A percentile compares a stretch with the other conserved stretches of the same genome.
phyloP scores from a whole-genome alignment of 2,113 vertebrate species.

The Pogonocichla stellata region DNA sequence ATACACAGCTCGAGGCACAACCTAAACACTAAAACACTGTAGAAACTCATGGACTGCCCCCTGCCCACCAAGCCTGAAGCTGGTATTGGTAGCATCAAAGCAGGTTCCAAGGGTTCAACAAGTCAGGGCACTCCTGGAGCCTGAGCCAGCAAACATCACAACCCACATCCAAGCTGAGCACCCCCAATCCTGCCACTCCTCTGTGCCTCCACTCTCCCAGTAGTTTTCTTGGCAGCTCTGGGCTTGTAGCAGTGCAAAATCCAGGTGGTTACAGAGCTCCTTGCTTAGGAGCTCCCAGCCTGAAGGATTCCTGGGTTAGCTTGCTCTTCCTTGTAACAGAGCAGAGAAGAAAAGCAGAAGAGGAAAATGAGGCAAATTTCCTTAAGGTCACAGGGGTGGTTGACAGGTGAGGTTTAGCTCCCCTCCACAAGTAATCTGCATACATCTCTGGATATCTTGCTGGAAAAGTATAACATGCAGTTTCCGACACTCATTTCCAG shows the following conservation, averaged over 20 bases:
- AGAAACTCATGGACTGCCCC: not conserved
- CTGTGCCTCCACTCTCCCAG: not conserved
- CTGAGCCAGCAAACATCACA: not conserved
- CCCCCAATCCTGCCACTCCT: not conserved
- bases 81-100: not conserved
- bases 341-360: not conserved
- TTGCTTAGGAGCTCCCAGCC: not conserved
- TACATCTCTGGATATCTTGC: not conserved
- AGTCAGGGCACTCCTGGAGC: not conserved
- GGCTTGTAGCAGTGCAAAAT: fast-evolving
- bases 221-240: not conserved
- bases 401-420: not conserved
- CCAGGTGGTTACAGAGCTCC: not conserved
- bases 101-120: fast-evolving
- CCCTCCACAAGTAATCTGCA: not conserved
- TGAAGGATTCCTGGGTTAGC: not conserved
- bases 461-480: not conserved
- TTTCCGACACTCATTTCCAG: not conserved
- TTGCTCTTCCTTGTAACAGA: not conserved
- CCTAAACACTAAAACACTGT: not conserved
- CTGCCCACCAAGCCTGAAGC: fast-evolving
- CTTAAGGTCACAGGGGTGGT: not conserved
- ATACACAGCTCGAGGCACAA: not conserved
- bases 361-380: not conserved
- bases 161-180: not conserved